phyloP scores from a whole-genome alignment of 2,888 invertebrate genomes.

The Syritta pipiens region DNA sequence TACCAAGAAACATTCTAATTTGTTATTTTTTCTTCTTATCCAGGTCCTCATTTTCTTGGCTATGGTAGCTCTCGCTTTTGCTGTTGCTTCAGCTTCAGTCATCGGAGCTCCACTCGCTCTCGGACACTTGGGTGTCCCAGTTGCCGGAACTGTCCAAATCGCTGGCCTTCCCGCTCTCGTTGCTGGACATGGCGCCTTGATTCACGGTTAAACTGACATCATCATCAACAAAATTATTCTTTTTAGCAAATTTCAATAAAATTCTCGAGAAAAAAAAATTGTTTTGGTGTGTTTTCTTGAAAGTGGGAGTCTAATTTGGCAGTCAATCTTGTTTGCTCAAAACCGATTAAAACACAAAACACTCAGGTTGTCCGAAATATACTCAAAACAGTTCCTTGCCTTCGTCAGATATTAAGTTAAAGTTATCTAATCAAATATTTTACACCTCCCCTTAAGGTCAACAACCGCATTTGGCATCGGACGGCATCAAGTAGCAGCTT shows the following conservation, averaged over 20 bases:
- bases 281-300: too few relatives aligned
- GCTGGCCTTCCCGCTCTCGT: slow-evolving; percentile 4
- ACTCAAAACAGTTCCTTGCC: too few relatives aligned
- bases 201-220: slow-evolving; percentile 20
- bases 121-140: slow-evolving; percentile 25
- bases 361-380: too few relatives aligned
- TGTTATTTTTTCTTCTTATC: not conserved
- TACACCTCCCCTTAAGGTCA: slow-evolving; percentile 35
- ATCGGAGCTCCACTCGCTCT: slow-evolving; percentile 10
- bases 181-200: slow-evolving; percentile 9
- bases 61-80: slow-evolving; percentile 19
- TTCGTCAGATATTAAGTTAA: slow-evolving; percentile 18
- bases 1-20: not conserved
- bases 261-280: too few relatives aligned
- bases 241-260: not conserved
- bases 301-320: too few relatives aligned
- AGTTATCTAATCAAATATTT: slow-evolving; percentile 22
- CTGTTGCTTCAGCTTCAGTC: slow-evolving; percentile 33
- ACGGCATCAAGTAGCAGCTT: slow-evolving; percentile 28
- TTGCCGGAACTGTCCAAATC: slow-evolving; percentile 5
- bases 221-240: not conserved
- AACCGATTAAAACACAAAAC: too few relatives aligned
- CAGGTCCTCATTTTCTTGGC: slow-evolving; percentile 42
- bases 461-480: slow-evolving; percentile 26
- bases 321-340: too few relatives aligned